Conservation (phyloP, 2,113 vertebrate species). For the Loxodonta africana region DNA sequence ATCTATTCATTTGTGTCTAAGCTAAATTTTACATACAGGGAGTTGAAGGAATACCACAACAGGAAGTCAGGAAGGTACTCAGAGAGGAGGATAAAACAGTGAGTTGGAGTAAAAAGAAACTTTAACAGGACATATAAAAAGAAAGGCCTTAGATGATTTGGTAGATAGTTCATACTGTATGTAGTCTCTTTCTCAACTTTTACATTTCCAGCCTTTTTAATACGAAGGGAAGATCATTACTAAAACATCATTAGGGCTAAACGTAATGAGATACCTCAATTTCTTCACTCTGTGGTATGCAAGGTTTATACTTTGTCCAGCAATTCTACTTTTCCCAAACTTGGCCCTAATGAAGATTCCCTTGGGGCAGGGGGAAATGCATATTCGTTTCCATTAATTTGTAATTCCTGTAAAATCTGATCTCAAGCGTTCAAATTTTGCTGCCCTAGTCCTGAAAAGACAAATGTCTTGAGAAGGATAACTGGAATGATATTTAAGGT, state of each 20-base stretch:
- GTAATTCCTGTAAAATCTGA: slow-evolving; percentile 21
- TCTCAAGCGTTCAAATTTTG: not conserved
- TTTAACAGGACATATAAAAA: not conserved
- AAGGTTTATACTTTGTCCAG: not conserved
- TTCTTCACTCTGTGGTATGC: not conserved
- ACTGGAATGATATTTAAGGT: not conserved
- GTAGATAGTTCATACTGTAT: not conserved
- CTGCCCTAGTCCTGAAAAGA: not conserved
- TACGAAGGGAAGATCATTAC: not conserved
- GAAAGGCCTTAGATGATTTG: not conserved
- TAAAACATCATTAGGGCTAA: slow-evolving; percentile 2
- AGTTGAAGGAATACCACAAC: not conserved
- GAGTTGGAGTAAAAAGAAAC: not conserved
- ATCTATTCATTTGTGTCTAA: not conserved
- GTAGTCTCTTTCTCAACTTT: not conserved
- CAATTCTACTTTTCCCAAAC: not conserved
- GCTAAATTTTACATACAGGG: not conserved
- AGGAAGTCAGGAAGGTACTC: not conserved
- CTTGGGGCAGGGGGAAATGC: not conserved
- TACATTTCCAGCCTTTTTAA: not conserved
- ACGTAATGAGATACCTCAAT: not conserved
- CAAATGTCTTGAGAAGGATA: not conserved
- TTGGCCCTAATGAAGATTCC: not conserved
- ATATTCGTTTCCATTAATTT: not conserved
- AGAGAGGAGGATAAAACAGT: not conserved